Base-by-base conservation (phyloP, 2,888 invertebrate genomes). In the Lymantria monacha region DNA sequence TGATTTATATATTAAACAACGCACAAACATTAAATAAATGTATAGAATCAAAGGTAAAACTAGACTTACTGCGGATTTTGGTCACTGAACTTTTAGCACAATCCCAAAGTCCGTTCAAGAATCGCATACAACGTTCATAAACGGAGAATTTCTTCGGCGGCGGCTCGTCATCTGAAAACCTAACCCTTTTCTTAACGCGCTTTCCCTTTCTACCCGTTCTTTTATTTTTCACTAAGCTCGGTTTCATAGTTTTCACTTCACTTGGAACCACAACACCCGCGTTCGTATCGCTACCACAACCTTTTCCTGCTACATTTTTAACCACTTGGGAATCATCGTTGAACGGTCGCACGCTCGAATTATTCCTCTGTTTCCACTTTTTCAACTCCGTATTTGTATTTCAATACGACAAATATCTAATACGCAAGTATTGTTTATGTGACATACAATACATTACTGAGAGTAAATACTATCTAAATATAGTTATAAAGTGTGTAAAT, bases 41-140 rank as follows among this genome's bases (percentile, higher is more conserved):
- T n/a, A 22, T 22, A 22, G 5, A 22, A 22, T 3, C 2, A 22
- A 22, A 22, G 2, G 71, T 65, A 57, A 63, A 70, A 63, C 55
- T 48, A 64, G 69, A 85, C 81, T 87, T 76, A 84, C 85, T 79
- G 52, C 81, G 67, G 70, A 73, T 80, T 61, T 74, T 79, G 69
- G 68, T 75, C 58, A 83, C 80, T 30, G 81, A 70, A 44, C 66
- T 70, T 51, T 72, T 73, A 55, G 85, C 79, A 64, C 76, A 77
- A 54, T 74, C 78, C 86, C 85, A 83, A 57, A 87, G 71, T 57
- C 80, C 76, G 70, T 75, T 75, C 67, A 85, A 79, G 74, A 84
- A 79, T 41, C 66, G 70, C 51, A 73, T 69, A 64, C 85, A 77
- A 50, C 87, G 81, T 61, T 79, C 75, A 66, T 76, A 75, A 55